Conservation (phyloP, 2,113 vertebrate genomes). For the Neolamprologus longior region DNA sequence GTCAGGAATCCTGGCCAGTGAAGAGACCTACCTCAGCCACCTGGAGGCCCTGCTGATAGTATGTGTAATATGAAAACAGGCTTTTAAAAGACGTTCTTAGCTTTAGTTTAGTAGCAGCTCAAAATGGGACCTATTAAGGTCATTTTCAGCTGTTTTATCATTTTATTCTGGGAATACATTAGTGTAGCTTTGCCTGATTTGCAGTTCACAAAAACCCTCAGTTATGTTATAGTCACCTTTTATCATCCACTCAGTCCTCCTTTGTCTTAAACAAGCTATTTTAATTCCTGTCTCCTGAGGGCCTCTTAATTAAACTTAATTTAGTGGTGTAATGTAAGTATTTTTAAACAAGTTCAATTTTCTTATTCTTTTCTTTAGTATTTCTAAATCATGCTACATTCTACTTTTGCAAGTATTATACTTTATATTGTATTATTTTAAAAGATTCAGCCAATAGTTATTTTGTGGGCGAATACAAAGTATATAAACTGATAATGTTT, state of each 20-base stretch:
- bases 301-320: not conserved
- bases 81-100: not conserved
- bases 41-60: conserved; percentile 93
- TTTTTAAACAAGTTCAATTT: not conserved
- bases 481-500: not conserved
- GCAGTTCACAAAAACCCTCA: not conserved
- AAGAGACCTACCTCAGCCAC: conserved; percentile 93
- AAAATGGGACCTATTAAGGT: not conserved
- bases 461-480: not conserved
- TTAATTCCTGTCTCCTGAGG: not conserved
- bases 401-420: not conserved
- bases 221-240: not conserved
- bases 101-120: not conserved
- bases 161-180: not conserved
- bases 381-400: not conserved
- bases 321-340: not conserved
- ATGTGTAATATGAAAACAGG: conserved; percentile 22
- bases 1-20: conserved; percentile 94
- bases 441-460: not conserved
- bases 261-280: not conserved
- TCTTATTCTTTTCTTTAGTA: not conserved
- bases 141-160: not conserved
- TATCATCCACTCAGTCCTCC: not conserved
- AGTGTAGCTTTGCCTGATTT: not conserved
- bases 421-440: not conserved